These are phyloP conservation scores for Oryzias melastigma DNA, from an alignment of 2,113 vertebrate genomes.

Conservation along the genomic window DNA sequence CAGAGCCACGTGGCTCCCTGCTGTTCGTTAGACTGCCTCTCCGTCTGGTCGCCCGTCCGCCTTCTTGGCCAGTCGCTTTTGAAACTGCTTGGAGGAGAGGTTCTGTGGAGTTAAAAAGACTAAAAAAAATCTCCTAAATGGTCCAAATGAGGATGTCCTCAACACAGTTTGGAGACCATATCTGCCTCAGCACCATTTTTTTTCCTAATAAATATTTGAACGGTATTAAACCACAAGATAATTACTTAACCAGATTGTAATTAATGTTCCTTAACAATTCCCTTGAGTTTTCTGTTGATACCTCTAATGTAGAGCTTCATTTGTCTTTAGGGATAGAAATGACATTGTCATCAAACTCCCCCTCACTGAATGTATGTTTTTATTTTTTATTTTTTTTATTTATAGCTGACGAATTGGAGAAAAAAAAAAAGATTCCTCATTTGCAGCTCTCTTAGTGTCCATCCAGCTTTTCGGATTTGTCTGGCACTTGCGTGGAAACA, in stretches of 20 bases:
- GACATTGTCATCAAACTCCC: no score
- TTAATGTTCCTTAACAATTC: slow-evolving; percentile 56
- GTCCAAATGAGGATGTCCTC: slow-evolving; percentile 50
- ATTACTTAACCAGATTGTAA: slow-evolving; percentile 29
- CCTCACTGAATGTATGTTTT: background rate
- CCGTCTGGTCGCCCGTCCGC: slow-evolving; percentile 43
- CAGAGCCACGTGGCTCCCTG: slow-evolving; percentile 42
- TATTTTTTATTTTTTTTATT: background rate
- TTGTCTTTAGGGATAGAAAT: background rate
- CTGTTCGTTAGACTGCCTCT: slow-evolving; percentile 51
- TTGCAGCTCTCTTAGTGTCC: slow-evolving; percentile 32
- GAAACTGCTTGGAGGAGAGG: slow-evolving; percentile 35
- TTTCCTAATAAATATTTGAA: slow-evolving; percentile 23
- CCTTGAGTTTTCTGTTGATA: slow-evolving; percentile 42
- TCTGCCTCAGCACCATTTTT: slow-evolving; percentile 24
- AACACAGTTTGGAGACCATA: slow-evolving; percentile 19
- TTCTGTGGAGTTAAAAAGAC: slow-evolving; percentile 40
- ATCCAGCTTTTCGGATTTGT: slow-evolving; percentile 36
- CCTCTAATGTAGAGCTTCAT: slow-evolving; percentile 39
- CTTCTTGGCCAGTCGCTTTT: slow-evolving; percentile 51
- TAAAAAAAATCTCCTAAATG: slow-evolving; percentile 50
- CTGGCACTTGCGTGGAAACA: slow-evolving; percentile 57
- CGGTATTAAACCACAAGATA: slow-evolving; percentile 24
- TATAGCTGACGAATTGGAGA: background rate
- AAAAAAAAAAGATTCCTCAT: slow-evolving; percentile 6